Evolutionary conservation across 2,797 vertebrate species (phyloP), one percentile per base, ranked within the genome.

Genomic region (Enteromius unitaeniatus): DNA sequence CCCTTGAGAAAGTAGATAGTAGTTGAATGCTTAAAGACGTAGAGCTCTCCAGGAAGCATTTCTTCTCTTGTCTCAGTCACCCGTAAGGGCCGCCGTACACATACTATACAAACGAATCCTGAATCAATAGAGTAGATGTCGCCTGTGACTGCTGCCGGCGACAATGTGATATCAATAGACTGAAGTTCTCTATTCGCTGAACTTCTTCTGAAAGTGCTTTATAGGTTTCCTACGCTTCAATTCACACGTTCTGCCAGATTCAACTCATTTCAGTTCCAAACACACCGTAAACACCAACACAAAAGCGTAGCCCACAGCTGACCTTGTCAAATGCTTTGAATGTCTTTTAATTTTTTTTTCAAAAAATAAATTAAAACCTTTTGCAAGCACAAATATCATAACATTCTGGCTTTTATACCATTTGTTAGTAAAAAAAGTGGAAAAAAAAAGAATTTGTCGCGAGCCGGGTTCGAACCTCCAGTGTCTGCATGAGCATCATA

Each of bases 301-400:
- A 78, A 83, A 83, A 68, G 45, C n/a, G 8, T n/a, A 67, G 47
- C 14, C 6, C 62, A 42, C 45, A 45, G 19, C 13, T 26, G 73
- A 77, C 73, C 49, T 60, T 83, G 47, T 69, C 23, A 34, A 62
- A 21, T 19, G 19, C 26, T 14, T 60, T 3, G 3, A 65, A 42
- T 6, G 34, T 10, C 51, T 74, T 15, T 28, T 28, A 1, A 6
- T 37, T 6, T 37, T 6, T 37, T 37, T 37, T 37, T 37, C 5
- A 37, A 7, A 53, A 11, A 3, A 23, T 13, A 37, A 55, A 76
- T 40, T 23, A 53, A 74, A 21, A 31, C 11, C 10, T 58, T 58
- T 75, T 53, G 6, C 4, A 64, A 28, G 26, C 26, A 28, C 13
- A 62, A 15, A 15, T 17, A 28, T 13, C 60, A 8, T 2, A 21